Evolutionary conservation across 2,113 vertebrate genomes (phyloP), one percentile per base, ranked within the genome.

Genomic region (Prochilodus magdalenae): DNA sequence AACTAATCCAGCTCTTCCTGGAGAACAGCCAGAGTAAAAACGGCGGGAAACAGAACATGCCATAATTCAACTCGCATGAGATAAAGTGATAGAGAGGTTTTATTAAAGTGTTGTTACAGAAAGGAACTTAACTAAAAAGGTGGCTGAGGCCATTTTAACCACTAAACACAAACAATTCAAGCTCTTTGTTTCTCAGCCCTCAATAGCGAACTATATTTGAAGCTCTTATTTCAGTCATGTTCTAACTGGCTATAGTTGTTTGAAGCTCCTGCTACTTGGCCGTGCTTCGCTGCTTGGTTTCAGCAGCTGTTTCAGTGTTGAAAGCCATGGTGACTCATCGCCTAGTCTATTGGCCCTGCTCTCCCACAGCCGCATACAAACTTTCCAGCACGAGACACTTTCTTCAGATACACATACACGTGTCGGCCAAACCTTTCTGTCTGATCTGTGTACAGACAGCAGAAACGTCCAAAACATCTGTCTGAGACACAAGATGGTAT

Each of bases 321-420:
- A 22, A 51, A 67, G 77, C 66, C 20, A 29, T 27, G 2, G 66
- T 36, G 77, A 83, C 49, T 75, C 44, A 79, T 70, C 51, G 49
- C 30, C 33, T n/a, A 55, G 33, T 27, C 15, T 47, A 59, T 47
- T 83, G 63, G 49, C 72, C 22, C 49, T 69, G 51, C 62, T 27
- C 36, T 77, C 62, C 24, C 27, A 73, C 22, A 16, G 7, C 14
- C 22, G 33, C 26, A 73, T 33, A 13, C 60, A 57, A 20, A 24
- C 20, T 44, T 66, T 69, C 65, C 16, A 59, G 30, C 71, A 66
- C 49, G 51, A 69, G n/a, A 55, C 47, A 85, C 29, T 72, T 77
- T 77, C 44, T 62, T 49, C 62, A 29, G 53, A 53, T 29, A 65
- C 51, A 69, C 57, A 59, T 30, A 24, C 26, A 5, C 33, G 47